Evolutionary conservation across 2,797 vertebrate species (phyloP), one percentile per base, ranked within the genome.

Genomic region (Sarcophilus harrisii): DNA sequence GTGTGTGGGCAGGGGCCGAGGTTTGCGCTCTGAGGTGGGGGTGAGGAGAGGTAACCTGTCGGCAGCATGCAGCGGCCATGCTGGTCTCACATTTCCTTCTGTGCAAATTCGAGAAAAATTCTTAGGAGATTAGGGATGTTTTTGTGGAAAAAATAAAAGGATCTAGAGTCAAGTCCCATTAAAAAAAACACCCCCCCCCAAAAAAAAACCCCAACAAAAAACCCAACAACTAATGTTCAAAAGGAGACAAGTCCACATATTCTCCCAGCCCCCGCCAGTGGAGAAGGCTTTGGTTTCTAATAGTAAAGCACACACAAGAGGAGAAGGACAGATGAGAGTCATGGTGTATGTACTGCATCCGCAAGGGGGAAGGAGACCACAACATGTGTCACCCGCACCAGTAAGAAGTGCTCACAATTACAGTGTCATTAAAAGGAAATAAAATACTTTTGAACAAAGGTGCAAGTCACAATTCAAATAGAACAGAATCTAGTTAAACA

Each of bases 391-490:
- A 97, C 98, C 89, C 97, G 98, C 98, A 97, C 97, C 0, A 96
- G 94, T 60, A 96, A 98, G 98, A 97, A 98, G 97, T n/a, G 96
- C 58, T 96, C 98, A 98, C 98, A 94, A 97, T 96, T 95, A 98
- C 98, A 98, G 98, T 12, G 98, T 96, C 98, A 95, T 98, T 95
- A 99, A 98, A 38, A 99, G 94, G 97, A 98, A 98, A 99, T 98
- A 98, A 98, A 98, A 99, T 94, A 97, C 98, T 98, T 97, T 95
- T 98, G 99, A 99, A 98, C 97, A 90, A 99, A 99, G 99, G 99
- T 99, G 99, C 99, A 99, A 99, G 99, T 99, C 99, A 99, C 98
- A 98, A 98, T 98, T 98, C 98, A 98, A 99, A 98, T 96, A 98
- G 98, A 98, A 98, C 97, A 98, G 98, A 99, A 98, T 96, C 98